These are phyloP conservation scores for Campylomormyrus numenius DNA, from an alignment of 2,113 vertebrate species.

Conservation along the genomic window DNA sequence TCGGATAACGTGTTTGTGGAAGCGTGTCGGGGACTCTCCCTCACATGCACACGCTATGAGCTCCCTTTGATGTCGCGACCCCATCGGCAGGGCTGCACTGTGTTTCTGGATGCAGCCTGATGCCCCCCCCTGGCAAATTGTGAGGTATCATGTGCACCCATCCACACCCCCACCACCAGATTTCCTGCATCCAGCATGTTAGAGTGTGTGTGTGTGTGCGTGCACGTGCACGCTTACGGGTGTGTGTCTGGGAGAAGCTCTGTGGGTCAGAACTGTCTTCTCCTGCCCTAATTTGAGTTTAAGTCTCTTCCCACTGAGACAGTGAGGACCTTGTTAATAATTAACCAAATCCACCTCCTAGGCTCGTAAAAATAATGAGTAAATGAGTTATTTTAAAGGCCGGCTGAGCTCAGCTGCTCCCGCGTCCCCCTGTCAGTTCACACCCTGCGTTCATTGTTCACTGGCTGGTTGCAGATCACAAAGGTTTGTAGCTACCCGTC, in stretches of 20 bases:
- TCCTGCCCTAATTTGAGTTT: constrained; percentile 23
- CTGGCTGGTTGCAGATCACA: constrained; percentile 18
- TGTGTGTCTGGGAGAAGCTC: constrained; percentile 6
- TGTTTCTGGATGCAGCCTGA: background rate
- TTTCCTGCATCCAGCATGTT: background rate
- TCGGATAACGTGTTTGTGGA: background rate
- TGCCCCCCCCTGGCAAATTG: background rate
- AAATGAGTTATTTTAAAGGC: constrained; percentile 53
- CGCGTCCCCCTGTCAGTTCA: background rate
- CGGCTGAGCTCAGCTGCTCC: constrained; percentile 10
- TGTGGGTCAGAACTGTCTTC: constrained; percentile 13
- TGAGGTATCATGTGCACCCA: background rate
- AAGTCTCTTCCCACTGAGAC: constrained; percentile 36
- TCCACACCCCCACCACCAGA: background rate
- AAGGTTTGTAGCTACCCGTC: background rate
- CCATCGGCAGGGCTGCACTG: background rate
- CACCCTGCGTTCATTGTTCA: constrained; percentile 38
- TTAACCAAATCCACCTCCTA: constrained; percentile 43
- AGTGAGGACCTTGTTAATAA: constrained; percentile 46
- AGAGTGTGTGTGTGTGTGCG: background rate
- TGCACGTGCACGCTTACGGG: constrained; percentile 3
- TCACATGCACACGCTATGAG: background rate
- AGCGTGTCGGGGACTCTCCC: background rate
- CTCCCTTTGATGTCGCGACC: background rate
- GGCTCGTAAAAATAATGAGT: constrained; percentile 43